phyloP scores from a whole-genome alignment of 1,140 invertebrate genomes.

The Cryptotermes secundus region DNA sequence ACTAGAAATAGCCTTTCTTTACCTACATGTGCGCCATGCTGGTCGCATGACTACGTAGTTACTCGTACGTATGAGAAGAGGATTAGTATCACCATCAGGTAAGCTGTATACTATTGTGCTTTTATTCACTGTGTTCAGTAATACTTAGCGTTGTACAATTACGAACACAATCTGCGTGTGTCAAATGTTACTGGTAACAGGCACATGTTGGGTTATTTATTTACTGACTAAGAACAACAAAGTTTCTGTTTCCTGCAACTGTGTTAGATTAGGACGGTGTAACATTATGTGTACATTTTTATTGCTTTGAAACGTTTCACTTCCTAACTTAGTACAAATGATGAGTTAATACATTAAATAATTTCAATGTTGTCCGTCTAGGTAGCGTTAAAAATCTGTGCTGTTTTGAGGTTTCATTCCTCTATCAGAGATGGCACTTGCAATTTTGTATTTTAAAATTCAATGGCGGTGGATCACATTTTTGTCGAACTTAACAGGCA shows the following conservation, averaged over 20 bases:
- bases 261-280: too few relatives aligned
- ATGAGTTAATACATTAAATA: too few relatives aligned
- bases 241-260: too few relatives aligned
- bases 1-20: conserved; percentile 26
- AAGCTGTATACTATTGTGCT: neutral
- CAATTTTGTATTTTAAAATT: neutral
- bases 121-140: neutral
- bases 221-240: too few relatives aligned
- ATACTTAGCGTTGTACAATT: too few relatives aligned
- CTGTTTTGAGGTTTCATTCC: neutral
- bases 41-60: neutral
- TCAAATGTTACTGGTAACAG: too few relatives aligned
- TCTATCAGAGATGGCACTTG: neutral
- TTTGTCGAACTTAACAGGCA: neutral
- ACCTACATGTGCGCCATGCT: conserved; percentile 26
- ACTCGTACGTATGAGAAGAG: neutral
- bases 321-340: too few relatives aligned
- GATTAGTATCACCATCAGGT: neutral
- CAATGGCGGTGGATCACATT: neutral
- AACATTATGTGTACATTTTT: too few relatives aligned
- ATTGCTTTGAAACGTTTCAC: too few relatives aligned
- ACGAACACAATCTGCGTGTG: too few relatives aligned
- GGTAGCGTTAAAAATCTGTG: neutral
- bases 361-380: neutral
- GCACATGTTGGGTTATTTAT: too few relatives aligned